phyloP scores from a whole-genome alignment of 2,797 vertebrate species.

The Diplodus sargus region DNA sequence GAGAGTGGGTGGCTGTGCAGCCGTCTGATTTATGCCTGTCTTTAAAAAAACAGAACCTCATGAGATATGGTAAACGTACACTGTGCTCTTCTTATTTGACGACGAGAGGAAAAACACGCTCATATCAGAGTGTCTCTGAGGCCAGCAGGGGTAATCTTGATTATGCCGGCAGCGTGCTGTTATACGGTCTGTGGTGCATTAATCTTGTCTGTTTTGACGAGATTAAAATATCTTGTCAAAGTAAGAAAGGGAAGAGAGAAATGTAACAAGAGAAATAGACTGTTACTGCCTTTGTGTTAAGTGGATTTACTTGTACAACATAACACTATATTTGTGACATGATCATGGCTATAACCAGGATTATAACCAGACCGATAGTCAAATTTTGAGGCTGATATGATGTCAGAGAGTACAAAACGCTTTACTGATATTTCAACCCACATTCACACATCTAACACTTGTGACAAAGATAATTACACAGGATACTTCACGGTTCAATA shows the following conservation, averaged over 20 bases:
- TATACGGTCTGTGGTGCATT: not conserved
- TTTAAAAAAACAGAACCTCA: not conserved
- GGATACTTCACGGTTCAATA: no score
- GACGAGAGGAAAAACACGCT: constrained; percentile 1
- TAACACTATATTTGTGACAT: not conserved
- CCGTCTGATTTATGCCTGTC: constrained; percentile 27
- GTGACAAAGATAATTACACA: no score
- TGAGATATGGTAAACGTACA: constrained; percentile 13
- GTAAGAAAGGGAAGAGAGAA: not conserved
- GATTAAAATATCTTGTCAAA: not conserved
- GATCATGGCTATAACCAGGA: not conserved
- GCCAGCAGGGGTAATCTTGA: constrained; percentile 13
- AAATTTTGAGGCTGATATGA: no score
- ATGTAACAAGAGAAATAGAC: not conserved
- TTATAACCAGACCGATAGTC: no score
- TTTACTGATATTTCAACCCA: no score
- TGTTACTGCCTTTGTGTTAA: not conserved
- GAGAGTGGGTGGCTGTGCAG: constrained; percentile 51
- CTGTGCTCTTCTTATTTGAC: not conserved
- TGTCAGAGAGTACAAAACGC: no score
- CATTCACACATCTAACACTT: no score
- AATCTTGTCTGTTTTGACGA: not conserved
- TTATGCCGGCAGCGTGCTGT: constrained; percentile 7
- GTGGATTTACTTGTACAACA: not conserved
- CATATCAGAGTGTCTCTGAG: not conserved